Percentiles rank a stretch among this genome's conserved stretches.
phyloP scores from a whole-genome alignment of 2,797 vertebrate genomes.

The Lacerta bilineata region DNA sequence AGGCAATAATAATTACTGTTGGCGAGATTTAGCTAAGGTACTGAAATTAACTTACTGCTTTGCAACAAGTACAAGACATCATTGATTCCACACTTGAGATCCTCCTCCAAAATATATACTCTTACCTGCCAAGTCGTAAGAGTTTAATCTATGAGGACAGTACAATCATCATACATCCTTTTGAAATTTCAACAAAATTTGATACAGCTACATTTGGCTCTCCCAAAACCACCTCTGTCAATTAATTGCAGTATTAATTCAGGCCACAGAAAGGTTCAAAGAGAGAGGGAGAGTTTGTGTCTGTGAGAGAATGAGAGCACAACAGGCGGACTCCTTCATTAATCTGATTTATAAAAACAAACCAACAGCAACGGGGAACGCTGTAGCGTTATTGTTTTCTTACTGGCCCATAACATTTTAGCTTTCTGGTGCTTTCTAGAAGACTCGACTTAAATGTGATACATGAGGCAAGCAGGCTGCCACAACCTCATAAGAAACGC shows the following conservation, averaged over 20 bases:
- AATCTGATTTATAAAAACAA: conserved; percentile 43
- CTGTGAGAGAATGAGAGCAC: neutral
- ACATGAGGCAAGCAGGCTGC: conserved; percentile 23
- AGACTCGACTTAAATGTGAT: conserved; percentile 62
- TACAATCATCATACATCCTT: neutral
- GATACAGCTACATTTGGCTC: rapidly evolving
- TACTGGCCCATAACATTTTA: conserved; percentile 59
- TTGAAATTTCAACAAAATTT: neutral
- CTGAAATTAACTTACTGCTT: neutral
- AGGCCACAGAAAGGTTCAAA: too few species aligned
- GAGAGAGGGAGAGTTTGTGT: neutral
- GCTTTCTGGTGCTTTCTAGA: conserved; percentile 63
- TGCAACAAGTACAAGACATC: neutral
- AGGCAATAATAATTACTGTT: neutral
- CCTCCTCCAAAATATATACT: neutral
- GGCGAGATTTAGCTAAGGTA: neutral
- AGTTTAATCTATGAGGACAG: neutral
- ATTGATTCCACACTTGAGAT: neutral
- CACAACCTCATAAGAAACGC: conserved; percentile 63
- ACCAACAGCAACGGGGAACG: conserved; percentile 23
- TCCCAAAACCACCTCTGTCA: neutral
- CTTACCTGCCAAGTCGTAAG: neutral
- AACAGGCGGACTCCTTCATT: conserved; percentile 11
- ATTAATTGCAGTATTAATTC: neutral
- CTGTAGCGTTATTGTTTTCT: conserved; percentile 56